These are phyloP conservation scores for Glossosoma conforme DNA, from an alignment of 1,140 invertebrate genomes.

Conservation along the genomic window DNA sequence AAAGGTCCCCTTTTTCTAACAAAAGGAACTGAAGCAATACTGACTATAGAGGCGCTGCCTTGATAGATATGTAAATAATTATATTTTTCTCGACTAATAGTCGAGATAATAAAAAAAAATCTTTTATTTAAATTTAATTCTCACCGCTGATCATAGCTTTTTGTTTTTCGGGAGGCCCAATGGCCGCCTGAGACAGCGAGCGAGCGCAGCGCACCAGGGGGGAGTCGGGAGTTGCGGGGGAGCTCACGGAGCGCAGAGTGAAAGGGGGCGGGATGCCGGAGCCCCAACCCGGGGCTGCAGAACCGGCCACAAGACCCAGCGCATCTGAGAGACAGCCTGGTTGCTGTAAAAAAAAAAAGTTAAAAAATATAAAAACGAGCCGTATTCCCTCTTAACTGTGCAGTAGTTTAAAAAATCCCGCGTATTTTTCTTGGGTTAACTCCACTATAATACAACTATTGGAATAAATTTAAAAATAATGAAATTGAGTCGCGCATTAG, in stretches of 20 bases:
- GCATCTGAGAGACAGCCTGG: slow-evolving; percentile 69
- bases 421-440: no score
- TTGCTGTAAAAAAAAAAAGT: slow-evolving; percentile 34
- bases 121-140: not conserved
- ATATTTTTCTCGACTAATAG: not conserved
- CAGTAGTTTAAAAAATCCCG: no score
- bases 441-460: no score
- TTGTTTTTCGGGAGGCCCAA: slow-evolving; percentile 12
- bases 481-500: no score
- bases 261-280: not conserved
- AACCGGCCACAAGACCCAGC: slow-evolving; percentile 44
- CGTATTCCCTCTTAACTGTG: no score
- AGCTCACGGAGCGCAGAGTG: slow-evolving; percentile 25
- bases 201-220: slow-evolving; percentile 26
- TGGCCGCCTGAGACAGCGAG: slow-evolving; percentile 26
- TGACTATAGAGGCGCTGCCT: no score
- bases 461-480: no score
- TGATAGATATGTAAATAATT: no score
- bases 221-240: slow-evolving; percentile 29
- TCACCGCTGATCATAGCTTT: slow-evolving; percentile 12
- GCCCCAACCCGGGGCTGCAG: slow-evolving; percentile 34
- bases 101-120: not conserved
- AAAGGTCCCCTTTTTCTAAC: no score
- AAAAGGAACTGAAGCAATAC: no score
- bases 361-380: not conserved